A percentile compares a stretch with the other conserved stretches of the same genome.
phyloP scores from a whole-genome alignment of 2,888 invertebrate species.

The Andrena praecox region DNA sequence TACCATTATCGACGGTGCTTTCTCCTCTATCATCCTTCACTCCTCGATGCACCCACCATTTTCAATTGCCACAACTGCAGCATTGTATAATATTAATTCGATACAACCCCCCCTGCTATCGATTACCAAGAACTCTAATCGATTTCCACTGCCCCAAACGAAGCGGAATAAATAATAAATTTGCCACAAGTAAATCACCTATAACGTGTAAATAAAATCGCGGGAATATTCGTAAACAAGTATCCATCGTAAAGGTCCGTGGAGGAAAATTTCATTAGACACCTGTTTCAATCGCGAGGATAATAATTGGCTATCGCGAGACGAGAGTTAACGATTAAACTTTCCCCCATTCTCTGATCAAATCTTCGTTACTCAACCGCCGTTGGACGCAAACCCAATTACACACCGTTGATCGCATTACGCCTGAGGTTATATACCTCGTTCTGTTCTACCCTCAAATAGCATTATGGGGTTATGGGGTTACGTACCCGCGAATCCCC shows the following conservation, averaged over 20 bases:
- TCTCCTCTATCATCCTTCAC: too few species aligned
- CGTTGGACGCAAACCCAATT: slow-evolving; percentile 48
- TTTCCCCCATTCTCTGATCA: slow-evolving; percentile 17
- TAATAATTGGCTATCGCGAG: slow-evolving; percentile 14
- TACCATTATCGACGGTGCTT: too few species aligned
- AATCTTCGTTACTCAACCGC: slow-evolving; percentile 35
- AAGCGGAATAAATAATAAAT: background rate
- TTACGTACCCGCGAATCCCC: slow-evolving; percentile 7
- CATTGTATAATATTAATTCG: background rate
- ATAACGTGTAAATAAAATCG: too few species aligned
- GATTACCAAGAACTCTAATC: background rate
- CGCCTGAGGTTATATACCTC: slow-evolving; percentile 41
- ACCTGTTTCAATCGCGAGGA: background rate
- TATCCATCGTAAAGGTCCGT: too few species aligned
- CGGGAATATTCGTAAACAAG: too few species aligned
- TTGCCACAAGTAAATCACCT: too few species aligned
- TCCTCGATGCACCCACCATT: background rate
- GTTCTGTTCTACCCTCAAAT: slow-evolving; percentile 35
- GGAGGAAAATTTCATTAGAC: background rate
- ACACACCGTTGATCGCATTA: slow-evolving; percentile 46
- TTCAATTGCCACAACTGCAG: background rate
- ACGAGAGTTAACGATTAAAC: slow-evolving; percentile 6
- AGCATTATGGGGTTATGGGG: slow-evolving; percentile 28
- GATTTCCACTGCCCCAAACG: background rate
- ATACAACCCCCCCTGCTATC: background rate